Percentiles rank a stretch among this genome's conserved stretches.
These are phyloP conservation scores for Urocyon cinereoargenteus DNA, from an alignment of 2,797 vertebrate genomes.

Conservation along the genomic window DNA sequence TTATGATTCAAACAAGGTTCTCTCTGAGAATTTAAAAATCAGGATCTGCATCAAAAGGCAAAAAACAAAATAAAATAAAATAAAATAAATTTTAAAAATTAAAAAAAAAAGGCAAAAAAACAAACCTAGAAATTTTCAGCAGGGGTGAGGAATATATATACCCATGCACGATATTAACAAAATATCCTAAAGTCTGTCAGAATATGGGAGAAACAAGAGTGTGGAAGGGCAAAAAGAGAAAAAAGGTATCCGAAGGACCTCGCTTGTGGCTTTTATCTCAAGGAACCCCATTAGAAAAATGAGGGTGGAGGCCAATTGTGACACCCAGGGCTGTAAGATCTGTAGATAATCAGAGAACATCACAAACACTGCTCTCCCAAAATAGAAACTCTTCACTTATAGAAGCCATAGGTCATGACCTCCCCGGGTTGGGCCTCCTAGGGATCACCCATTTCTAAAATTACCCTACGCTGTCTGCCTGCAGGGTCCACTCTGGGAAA, in stretches of 20 bases:
- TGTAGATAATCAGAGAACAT: background rate
- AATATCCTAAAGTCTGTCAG: background rate
- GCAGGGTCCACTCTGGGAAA: conserved; percentile 52
- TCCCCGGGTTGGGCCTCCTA: background rate
- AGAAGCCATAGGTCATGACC: conserved; percentile 77
- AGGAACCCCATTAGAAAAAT: background rate
- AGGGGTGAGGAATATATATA: background rate
- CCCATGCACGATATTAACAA: background rate
- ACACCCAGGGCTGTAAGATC: background rate
- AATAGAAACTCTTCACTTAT: conserved; percentile 67
- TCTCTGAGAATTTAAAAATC: background rate
- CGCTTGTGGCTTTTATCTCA: background rate
- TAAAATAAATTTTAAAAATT: too few relatives aligned
- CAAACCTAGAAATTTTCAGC: background rate
- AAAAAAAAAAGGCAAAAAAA: background rate
- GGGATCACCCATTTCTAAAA: conserved; percentile 75
- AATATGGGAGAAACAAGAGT: background rate
- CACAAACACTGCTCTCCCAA: background rate
- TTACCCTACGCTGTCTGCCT: conserved; percentile 75
- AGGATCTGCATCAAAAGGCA: background rate
- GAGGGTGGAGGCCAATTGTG: background rate
- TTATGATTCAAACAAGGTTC: background rate
- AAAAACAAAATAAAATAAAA: background rate
- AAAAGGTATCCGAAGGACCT: fast-evolving
- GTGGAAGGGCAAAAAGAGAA: background rate